Evolutionary conservation across 1,140 invertebrate genomes (phyloP).

Genomic region (Cotesia typhae): DNA sequence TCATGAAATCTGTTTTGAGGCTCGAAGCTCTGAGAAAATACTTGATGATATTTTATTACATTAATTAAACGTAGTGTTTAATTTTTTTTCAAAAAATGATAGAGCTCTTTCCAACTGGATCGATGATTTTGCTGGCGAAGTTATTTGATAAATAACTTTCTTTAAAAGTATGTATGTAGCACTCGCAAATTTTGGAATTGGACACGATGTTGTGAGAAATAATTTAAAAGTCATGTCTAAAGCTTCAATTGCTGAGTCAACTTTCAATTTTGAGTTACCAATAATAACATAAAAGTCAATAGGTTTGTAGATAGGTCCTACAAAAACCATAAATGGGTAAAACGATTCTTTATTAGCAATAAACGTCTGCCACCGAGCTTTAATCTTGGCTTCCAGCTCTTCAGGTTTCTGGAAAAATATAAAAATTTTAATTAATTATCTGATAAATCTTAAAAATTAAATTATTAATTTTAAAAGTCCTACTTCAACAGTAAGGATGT

Average conservation of each 20-base stretch:
- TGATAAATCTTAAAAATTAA: no score
- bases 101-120: constrained; percentile 22
- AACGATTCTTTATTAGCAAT: constrained; percentile 15
- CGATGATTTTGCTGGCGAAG: not conserved
- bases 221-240: constrained; percentile 16
- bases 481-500: no score
- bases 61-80: constrained; percentile 19
- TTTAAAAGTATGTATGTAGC: not conserved
- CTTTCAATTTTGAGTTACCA: not conserved
- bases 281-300: constrained; percentile 17
- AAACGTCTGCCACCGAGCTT: not conserved
- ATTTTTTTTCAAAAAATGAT: constrained; percentile 18
- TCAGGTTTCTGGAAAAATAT: not conserved
- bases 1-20: constrained; percentile 13
- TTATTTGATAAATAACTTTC: not conserved
- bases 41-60: constrained; percentile 12
- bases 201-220: not conserved
- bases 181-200: not conserved
- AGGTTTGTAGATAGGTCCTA: constrained; percentile 9
- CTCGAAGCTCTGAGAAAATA: not conserved
- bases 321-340: constrained; percentile 25
- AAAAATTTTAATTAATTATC: no score
- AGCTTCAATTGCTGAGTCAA: constrained; percentile 1
- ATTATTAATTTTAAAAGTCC: no score
- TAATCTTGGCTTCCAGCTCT: constrained; percentile 2